These are phyloP conservation scores for Prionailurus viverrinus DNA, from an alignment of 2,113 vertebrate genomes.

Conservation along the genomic window DNA sequence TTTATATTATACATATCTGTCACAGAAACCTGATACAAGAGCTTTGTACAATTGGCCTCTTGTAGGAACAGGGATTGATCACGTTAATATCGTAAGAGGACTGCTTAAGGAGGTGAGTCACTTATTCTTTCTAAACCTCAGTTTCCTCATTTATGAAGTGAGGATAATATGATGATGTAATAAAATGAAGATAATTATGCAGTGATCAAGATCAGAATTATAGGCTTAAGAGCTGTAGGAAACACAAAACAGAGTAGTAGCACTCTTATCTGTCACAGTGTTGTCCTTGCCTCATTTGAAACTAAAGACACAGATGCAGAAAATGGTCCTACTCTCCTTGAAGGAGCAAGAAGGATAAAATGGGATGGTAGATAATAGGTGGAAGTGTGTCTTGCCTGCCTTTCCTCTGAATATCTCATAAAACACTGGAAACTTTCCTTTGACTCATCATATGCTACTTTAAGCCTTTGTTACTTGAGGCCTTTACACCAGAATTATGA, in stretches of 20 bases:
- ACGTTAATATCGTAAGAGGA: constrained; percentile 70
- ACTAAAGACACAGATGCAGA: constrained; percentile 35
- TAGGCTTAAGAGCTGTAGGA: constrained; percentile 58
- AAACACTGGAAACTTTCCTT: constrained; percentile 43
- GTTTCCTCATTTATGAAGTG: constrained; percentile 76
- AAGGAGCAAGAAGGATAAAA: constrained; percentile 50
- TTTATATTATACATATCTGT: background rate
- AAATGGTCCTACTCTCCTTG: background rate
- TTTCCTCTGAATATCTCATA: constrained; percentile 30
- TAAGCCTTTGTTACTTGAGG: constrained; percentile 43
- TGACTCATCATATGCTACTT: constrained; percentile 39
- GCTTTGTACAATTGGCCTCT: constrained; percentile 48
- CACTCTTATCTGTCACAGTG: background rate
- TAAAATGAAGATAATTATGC: constrained; percentile 72
- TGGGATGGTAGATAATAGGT: constrained; percentile 41
- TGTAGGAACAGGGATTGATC: constrained; percentile 64
- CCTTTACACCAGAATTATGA: constrained; percentile 26
- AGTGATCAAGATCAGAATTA: constrained; percentile 74
- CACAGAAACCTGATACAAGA: background rate
- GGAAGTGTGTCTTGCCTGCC: background rate
- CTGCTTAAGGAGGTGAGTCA: constrained; percentile 69
- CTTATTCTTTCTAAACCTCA: constrained; percentile 77
- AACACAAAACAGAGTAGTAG: constrained; percentile 18
- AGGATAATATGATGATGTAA: constrained; percentile 68
- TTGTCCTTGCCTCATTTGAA: constrained; percentile 34